Evolutionary conservation across 1,140 invertebrate genomes (phyloP), one percentile per base, ranked within the genome.

Genomic region (Ips typographus): DNA sequence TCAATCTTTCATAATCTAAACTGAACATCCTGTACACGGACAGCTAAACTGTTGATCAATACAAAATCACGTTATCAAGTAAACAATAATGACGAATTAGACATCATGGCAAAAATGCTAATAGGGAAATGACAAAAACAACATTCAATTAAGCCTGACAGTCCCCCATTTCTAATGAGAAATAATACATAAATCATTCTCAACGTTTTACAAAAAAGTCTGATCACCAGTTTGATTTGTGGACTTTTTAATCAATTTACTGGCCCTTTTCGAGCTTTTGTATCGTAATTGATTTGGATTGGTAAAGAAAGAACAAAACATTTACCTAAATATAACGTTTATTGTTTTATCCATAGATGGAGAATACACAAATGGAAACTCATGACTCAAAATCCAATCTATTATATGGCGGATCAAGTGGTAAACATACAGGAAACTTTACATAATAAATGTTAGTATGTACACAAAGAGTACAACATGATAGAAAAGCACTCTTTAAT

Each of bases 81-180:
- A 22, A 22, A 22, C 22, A 22, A 22, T 22, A 22, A 22, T 22
- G 22, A 22, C 22, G 22, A 22, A 22, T 22, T 22, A 22, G 22
- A 22, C 22, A 22, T 22, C 22, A 22, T 22, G 22, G 22, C 62
- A 6, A 65, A 71, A 73, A 73, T 73, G 72, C 72, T 73, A 73
- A 73, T 73, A 68, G 56, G 36, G 64, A 68, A 62, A 71, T 70
- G 71, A 73, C 72, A 73, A 73, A 73, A 73, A 71, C 72, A 73
- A 61, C 62, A 71, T 73, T 73, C 72, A 73, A 73, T 73, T 73
- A 73, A 62, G 63, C 65, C 42, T 59, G 72, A 73, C 65, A 69
- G 69, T 22, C 22, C 72, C 43, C 38, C 66, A n/a, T n/a, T n/a
- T n/a, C n/a, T n/a, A n/a, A n/a, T n/a, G n/a, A 73, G 65, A 68